These are phyloP conservation scores for Chalcosyrphus nemorum DNA, from an alignment of 2,888 invertebrate species.

Conservation along the genomic window DNA sequence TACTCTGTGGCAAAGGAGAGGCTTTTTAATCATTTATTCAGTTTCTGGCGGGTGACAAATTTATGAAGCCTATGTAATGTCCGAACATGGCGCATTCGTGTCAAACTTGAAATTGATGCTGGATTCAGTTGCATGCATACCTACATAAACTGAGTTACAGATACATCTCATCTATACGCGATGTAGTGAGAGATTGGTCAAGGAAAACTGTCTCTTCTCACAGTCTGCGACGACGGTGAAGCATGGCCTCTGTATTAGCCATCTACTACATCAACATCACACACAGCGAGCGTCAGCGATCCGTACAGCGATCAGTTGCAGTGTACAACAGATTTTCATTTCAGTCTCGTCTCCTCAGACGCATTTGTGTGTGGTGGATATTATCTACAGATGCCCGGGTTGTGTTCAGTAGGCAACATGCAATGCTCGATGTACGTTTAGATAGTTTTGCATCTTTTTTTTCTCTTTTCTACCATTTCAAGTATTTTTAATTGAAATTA, in stretches of 20 bases:
- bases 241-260: conserved; percentile 41
- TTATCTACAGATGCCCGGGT: conserved; percentile 57
- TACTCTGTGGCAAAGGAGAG: conserved; percentile 26
- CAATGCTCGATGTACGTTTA: conserved; percentile 67
- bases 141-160: background rate
- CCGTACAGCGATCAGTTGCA: conserved; percentile 43
- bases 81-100: conserved; percentile 71
- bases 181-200: conserved; percentile 62
- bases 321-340: background rate
- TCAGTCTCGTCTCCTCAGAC: conserved; percentile 16
- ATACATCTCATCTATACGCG: conserved; percentile 34
- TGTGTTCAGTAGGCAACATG: conserved; percentile 68
- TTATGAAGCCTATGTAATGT: conserved; percentile 70
- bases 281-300: conserved; percentile 54
- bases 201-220: conserved; percentile 57
- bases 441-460: conserved; percentile 44
- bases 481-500: conserved; percentile 72
- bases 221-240: conserved; percentile 2
- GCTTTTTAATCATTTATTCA: conserved; percentile 67
- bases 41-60: conserved; percentile 67
- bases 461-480: background rate
- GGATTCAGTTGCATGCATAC: conserved; percentile 46
- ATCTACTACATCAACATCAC: conserved; percentile 61
- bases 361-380: conserved; percentile 48
- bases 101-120: conserved; percentile 72